phyloP scores from a whole-genome alignment of 2,888 invertebrate species.

The Halictus ligatus region DNA sequence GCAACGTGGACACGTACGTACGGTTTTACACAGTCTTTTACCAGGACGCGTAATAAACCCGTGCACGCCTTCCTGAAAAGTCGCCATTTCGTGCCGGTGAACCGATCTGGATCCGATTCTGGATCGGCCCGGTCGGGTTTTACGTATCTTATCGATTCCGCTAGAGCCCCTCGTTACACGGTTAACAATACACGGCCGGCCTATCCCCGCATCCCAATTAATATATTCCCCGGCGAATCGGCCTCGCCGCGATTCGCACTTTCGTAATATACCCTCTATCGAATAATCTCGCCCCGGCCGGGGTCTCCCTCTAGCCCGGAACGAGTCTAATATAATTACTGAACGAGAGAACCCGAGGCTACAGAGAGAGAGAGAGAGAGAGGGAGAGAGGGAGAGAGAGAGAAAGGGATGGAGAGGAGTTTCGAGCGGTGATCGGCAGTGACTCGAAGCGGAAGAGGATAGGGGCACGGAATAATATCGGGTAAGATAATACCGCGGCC shows the following conservation, averaged over 20 bases:
- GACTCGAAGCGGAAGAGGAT: constrained; percentile 56
- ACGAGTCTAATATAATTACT: constrained; percentile 48
- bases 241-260: background rate
- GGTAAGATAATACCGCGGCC: constrained; percentile 64
- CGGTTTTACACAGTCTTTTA: too few relatives aligned
- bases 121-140: background rate
- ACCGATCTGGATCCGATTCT: background rate
- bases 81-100: background rate
- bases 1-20: too few relatives aligned
- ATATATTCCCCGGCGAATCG: constrained; percentile 15
- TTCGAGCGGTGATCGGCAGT: constrained; percentile 36
- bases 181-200: constrained; percentile 13
- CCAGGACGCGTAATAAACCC: too few relatives aligned
- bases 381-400: background rate
- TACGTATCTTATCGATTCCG: constrained; percentile 8
- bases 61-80: background rate
- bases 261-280: constrained; percentile 29
- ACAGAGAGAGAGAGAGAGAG: background rate
- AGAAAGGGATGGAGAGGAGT: too few relatives aligned
- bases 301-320: background rate
- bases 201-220: constrained; percentile 32
- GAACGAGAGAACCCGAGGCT: constrained; percentile 7
- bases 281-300: background rate
- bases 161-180: constrained; percentile 5
- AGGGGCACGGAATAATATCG: constrained; percentile 65